Evolutionary conservation across 1,140 invertebrate genomes (phyloP).

Genomic region (Scaptomyza graminum): DNA sequence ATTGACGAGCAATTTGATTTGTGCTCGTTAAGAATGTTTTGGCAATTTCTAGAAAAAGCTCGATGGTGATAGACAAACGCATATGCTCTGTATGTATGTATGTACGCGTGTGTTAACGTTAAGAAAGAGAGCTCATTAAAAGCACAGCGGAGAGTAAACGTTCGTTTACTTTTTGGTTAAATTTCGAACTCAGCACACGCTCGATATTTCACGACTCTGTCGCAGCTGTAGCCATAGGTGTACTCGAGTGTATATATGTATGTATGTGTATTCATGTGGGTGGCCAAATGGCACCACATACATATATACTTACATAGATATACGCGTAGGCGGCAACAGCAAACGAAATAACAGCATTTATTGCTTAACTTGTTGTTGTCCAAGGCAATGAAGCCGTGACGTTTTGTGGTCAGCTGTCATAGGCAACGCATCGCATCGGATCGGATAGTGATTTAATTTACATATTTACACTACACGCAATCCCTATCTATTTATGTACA

Average conservation of each 20-base stretch:
- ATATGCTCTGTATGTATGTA: conserved; percentile 24
- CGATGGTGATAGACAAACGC: conserved; percentile 44
- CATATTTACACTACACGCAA: conserved; percentile 8
- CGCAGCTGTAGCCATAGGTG: conserved; percentile 28
- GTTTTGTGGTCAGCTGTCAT: conserved; percentile 41
- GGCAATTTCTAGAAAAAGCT: conserved; percentile 71
- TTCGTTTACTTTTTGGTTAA: conserved; percentile 8
- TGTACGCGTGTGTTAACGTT: not conserved
- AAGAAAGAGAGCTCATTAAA: conserved; percentile 13
- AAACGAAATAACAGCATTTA: conserved; percentile 29
- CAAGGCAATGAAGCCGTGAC: conserved; percentile 51
- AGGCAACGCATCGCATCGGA: conserved; percentile 19
- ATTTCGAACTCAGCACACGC: conserved; percentile 15
- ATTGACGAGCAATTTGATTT: conserved; percentile 29
- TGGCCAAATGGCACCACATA: conserved; percentile 42
- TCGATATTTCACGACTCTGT: conserved; percentile 25
- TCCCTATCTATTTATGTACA: not conserved
- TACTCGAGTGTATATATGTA: conserved; percentile 26
- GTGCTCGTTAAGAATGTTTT: conserved; percentile 50
- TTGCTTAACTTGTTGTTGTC: conserved; percentile 61
- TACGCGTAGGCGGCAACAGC: conserved; percentile 58
- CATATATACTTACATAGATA: conserved; percentile 12
- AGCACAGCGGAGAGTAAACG: conserved; percentile 1
- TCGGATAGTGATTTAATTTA: conserved; percentile 25
- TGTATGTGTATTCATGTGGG: conserved; percentile 36